Conservation (phyloP, 2,113 vertebrate species). For the Phyllopteryx taeniolatus region DNA sequence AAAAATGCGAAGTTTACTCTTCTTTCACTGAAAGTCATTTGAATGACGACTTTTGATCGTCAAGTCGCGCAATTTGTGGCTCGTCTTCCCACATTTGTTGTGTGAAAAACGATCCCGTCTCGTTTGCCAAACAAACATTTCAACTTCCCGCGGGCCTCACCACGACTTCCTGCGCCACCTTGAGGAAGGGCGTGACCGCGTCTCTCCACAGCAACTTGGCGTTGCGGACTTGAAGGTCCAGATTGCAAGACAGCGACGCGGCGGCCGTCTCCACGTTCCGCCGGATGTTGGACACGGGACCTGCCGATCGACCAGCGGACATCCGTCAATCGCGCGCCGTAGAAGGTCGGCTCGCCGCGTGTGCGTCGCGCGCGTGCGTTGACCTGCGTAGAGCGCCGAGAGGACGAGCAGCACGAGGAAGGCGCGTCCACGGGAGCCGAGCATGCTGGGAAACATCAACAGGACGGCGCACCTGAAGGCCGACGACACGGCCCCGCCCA, state of each 20-base stretch:
- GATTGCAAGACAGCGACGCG: slow-evolving; percentile 79
- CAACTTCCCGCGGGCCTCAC: slow-evolving; percentile 15
- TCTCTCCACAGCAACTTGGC: slow-evolving; percentile 73
- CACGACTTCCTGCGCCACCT: slow-evolving; percentile 57
- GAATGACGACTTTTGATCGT: too few species aligned
- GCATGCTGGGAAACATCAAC: slow-evolving; percentile 79
- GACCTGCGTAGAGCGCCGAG: slow-evolving; percentile 76
- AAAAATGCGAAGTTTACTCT: too few species aligned
- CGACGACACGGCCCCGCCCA: slow-evolving; percentile 76
- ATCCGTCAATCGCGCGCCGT: too few species aligned
- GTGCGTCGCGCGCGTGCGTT: not conserved
- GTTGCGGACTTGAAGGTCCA: slow-evolving; percentile 83
- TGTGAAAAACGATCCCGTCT: too few species aligned
- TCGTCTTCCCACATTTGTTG: too few species aligned
- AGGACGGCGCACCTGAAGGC: slow-evolving; percentile 80
- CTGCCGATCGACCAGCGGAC: slow-evolving; percentile 28
- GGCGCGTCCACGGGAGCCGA: slow-evolving; percentile 80
- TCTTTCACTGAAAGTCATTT: too few species aligned
- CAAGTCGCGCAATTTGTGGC: too few species aligned
- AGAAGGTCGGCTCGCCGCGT: too few species aligned
- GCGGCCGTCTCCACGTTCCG: slow-evolving; percentile 77
- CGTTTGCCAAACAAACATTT: too few species aligned
- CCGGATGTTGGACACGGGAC: slow-evolving; percentile 77
- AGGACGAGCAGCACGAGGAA: slow-evolving; percentile 75
- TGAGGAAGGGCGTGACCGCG: slow-evolving; percentile 58